Evolutionary conservation across 2,113 vertebrate genomes (phyloP), one percentile per base, ranked within the genome.

Genomic region (Planiliza haematocheilus): DNA sequence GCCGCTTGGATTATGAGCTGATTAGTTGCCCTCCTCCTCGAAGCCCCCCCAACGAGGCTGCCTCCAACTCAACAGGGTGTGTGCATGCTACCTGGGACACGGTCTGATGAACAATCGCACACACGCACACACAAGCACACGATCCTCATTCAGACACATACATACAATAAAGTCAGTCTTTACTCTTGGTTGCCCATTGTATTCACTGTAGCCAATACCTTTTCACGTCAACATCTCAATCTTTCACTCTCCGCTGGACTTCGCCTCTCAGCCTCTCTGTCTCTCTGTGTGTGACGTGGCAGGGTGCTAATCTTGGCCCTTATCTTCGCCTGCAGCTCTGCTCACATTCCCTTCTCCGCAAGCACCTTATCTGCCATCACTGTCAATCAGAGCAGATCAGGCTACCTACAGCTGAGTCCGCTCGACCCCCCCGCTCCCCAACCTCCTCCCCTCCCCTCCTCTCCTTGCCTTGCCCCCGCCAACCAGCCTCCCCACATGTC

Each of bases 381-480:
- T 92, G 90, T 92, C 93, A 94, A 85, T 93, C 93, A 92, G 88
- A 87, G 68, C 77, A 86, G 86, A 92, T 92, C 91, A 89, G 71
- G 82, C 86, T 73, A 89, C 86, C 87, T 87, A 73, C 90, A 91
- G 87, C 92, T 87, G 83, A 81, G 83, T 82, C 87, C 24, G 49
- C 66, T 45, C 50, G n/a, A 64, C 70, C 80, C 57, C 68, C 45
- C 16, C 18, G 62, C 74, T 64, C 49, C 60, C 73, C n/a, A n/a
- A n/a, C n/a, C 24, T 5, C 24, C 24, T 30, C 24, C 24, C 5
- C 24, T 30, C 24, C 24, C 5, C 24, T 3, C 24, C 24, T 30
- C 24, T 2, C 24, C 24, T 30, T 5, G 24, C 56, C 18, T 37
- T 6, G 16, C 57, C 70, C 53, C 76, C 36, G 11, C 42, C 69